Conservation (phyloP, 2,888 invertebrate genomes). For the Aspidapion aeneum region DNA sequence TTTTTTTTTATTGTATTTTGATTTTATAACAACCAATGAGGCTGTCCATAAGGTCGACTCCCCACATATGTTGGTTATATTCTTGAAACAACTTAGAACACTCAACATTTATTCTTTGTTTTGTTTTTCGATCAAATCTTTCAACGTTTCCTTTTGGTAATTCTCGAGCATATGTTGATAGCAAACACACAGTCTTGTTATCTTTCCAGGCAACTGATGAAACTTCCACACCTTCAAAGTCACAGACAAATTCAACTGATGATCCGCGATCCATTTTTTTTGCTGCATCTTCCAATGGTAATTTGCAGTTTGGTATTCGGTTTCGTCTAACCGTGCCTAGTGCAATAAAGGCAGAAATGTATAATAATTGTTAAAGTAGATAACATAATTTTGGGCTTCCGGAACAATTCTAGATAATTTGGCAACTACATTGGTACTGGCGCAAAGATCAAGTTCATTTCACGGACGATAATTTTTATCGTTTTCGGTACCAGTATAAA, state of each 20-base stretch:
- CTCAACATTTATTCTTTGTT: conserved; percentile 26
- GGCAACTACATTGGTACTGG: conserved; percentile 7
- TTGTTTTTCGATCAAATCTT: conserved; percentile 20
- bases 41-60: conserved; percentile 34
- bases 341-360: conserved; percentile 23
- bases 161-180: conserved; percentile 40
- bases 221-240: conserved; percentile 22
- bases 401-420: conserved; percentile 11
- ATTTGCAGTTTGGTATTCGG: conserved; percentile 12
- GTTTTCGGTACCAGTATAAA: too few species aligned
- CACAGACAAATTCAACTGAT: conserved; percentile 9
- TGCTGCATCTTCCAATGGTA: conserved; percentile 4
- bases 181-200: conserved; percentile 38
- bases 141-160: conserved; percentile 21
- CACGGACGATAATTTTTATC: too few species aligned
- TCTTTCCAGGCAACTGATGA: conserved; percentile 35
- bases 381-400: conserved; percentile 22
- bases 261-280: conserved; percentile 5
- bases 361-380: conserved; percentile 37
- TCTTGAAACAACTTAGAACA: conserved; percentile 30
- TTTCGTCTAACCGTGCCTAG: background rate
- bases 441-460: background rate
- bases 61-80: conserved; percentile 33
- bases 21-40: conserved; percentile 29
- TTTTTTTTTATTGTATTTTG: conserved; percentile 25